Conservation (phyloP, 2,888 invertebrate genomes). For the Clunio marinus region DNA sequence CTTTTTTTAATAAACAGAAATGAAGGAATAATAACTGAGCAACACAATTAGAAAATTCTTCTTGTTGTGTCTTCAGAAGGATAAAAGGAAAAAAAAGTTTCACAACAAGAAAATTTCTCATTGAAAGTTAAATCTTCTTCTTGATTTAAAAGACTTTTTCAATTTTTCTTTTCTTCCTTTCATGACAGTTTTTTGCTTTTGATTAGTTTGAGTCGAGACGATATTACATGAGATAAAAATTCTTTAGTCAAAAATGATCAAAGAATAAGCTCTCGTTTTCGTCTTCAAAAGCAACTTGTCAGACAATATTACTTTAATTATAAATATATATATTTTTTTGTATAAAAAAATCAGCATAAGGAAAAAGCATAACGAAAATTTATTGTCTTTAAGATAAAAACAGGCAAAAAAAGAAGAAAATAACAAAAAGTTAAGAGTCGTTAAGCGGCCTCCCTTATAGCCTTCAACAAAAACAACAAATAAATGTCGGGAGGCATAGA, state of each 20-base stretch:
- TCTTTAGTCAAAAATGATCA: too few relatives aligned
- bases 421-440: constrained; percentile 10
- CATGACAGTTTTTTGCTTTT: too few relatives aligned
- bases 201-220: too few relatives aligned
- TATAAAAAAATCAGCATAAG: constrained; percentile 15
- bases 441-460: constrained; percentile 1
- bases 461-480: not conserved
- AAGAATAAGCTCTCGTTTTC: too few relatives aligned
- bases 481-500: not conserved
- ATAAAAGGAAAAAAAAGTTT: not conserved
- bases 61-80: not conserved
- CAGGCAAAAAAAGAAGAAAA: not conserved
- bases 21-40: not conserved
- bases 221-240: too few relatives aligned
- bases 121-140: not conserved
- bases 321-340: too few relatives aligned
- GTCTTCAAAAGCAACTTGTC: too few relatives aligned
- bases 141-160: constrained; percentile 1
- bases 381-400: constrained; percentile 25
- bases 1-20: not conserved
- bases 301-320: too few relatives aligned
- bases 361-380: constrained; percentile 20
- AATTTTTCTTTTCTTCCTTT: constrained; percentile 11
- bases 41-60: constrained; percentile 21
- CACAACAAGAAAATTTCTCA: not conserved